Base-by-base conservation (phyloP, 2,888 invertebrate species). In the Nudaria mundana region DNA sequence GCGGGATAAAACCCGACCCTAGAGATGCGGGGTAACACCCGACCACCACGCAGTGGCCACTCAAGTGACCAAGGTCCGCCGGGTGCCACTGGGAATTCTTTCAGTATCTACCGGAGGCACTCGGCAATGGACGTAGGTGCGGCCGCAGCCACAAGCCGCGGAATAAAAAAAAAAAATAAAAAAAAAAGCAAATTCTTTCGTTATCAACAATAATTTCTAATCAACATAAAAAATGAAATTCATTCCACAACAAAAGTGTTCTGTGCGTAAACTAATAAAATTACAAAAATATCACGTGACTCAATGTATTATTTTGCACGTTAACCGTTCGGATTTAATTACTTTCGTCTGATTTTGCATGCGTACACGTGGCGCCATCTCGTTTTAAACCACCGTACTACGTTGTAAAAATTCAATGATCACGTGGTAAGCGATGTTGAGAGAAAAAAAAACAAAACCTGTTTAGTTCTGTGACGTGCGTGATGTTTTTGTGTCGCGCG, bases 391-490 rank as follows among this genome's bases (percentile, higher is more conserved):
- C 0, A 11, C 5, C 24, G 63, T 54, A 82, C 73, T 66, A 46
- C 48, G 35, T 60, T 6, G 36, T 29, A 25, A 45, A 44, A 61
- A 68, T n/a, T 73, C 74, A 60, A 82, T 81, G 24, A 44, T 66
- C 80, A 80, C 79, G 77, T 76, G 76, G 76, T 71, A 41, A n/a
- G n/a, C 35, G 55, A 44, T 50, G 2, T 20, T 20, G 20, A 58
- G 56, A 64, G 65, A 66, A 71, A 79, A 40, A 75, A 80, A 76
- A 76, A 67, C 63, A 66, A 74, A 85, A 84, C 84, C 83, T 76
- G 82, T 56, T 82, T 79, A 71, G 72, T 75, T 50, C 62, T 67
- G 66, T 87, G 86, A 84, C 85, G 84, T 82, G 69, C 71, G 39
- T 56, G 52, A 64, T 84, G 81, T 82, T 83, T 84, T 80, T 83